phyloP scores from a whole-genome alignment of 2,888 invertebrate species.

The Lissonota sp. region DNA sequence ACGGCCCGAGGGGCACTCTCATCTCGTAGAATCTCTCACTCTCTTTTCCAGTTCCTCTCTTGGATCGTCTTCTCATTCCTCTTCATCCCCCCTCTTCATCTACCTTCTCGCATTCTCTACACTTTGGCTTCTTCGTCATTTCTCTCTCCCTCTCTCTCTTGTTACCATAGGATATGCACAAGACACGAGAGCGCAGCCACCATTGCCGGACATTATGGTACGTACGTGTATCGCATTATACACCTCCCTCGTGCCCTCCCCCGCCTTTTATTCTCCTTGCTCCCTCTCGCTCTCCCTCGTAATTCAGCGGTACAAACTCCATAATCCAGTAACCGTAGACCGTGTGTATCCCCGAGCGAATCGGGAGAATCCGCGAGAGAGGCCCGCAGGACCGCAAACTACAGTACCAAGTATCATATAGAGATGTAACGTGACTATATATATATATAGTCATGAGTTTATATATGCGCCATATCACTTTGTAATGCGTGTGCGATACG shows the following conservation, averaged over 20 bases:
- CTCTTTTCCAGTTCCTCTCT: conserved; percentile 57
- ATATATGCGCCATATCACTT: conserved; percentile 67
- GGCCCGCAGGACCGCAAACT: conserved; percentile 54
- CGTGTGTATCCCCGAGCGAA: conserved; percentile 68
- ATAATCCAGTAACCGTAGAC: conserved; percentile 78
- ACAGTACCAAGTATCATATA: conserved; percentile 57
- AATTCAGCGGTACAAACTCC: conserved; percentile 79
- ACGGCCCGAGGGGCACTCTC: conserved; percentile 73
- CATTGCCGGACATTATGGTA: conserved; percentile 74
- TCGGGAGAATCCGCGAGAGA: conserved; percentile 48
- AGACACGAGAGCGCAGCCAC: conserved; percentile 38
- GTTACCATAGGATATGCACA: conserved; percentile 46
- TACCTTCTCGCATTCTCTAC: conserved; percentile 14
- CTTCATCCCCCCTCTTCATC: conserved; percentile 24
- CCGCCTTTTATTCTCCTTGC: conserved; percentile 23
- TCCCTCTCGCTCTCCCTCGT: conserved; percentile 69
- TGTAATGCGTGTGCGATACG: conserved; percentile 74
- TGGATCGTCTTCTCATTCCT: conserved; percentile 54
- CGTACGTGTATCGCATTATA: conserved; percentile 75
- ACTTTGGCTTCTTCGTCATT: conserved; percentile 28
- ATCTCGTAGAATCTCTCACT: conserved; percentile 71
- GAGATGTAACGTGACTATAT: conserved; percentile 44
- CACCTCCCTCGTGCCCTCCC: conserved; percentile 65
- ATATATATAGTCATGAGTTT: neutral
- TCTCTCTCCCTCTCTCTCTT: conserved; percentile 58